Percentiles rank a stretch among this genome's conserved stretches.
Evolutionary conservation across 2,797 vertebrate genomes (phyloP).

Genomic region (Onychomys torridus): DNA sequence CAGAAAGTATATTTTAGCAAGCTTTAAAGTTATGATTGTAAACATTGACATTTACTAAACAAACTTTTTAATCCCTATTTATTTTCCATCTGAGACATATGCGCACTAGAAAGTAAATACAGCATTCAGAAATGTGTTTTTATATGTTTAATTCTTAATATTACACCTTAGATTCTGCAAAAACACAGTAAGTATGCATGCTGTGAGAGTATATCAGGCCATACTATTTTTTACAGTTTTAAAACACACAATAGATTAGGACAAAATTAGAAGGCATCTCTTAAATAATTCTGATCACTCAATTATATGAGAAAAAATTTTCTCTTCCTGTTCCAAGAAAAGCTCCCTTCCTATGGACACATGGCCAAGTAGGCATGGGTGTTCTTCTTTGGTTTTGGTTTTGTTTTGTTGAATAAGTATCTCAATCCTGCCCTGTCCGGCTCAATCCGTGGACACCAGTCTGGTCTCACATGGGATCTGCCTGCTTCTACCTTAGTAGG

Average conservation of each 20-base stretch:
- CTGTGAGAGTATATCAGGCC: not conserved
- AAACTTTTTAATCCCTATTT: not conserved
- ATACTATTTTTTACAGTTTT: not conserved
- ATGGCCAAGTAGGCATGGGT: not conserved
- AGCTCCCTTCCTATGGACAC: not conserved
- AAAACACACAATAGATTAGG: not conserved
- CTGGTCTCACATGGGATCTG: not conserved
- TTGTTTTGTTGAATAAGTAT: not conserved
- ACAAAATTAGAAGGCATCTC: not conserved
- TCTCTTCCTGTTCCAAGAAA: not conserved
- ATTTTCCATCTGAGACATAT: not conserved
- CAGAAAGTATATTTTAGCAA: not conserved
- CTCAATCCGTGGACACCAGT: not conserved
- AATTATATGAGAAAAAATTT: not conserved
- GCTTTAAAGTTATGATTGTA: not conserved
- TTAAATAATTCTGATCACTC: not conserved
- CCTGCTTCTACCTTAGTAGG: not conserved
- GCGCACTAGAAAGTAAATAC: not conserved
- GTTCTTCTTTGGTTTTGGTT: not conserved
- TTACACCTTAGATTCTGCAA: not conserved
- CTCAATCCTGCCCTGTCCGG: not conserved
- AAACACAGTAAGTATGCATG: too few relatives aligned
- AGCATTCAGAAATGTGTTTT: not conserved
- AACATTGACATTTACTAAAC: not conserved
- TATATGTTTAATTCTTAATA: not conserved